Conservation (phyloP, 2,888 invertebrate genomes). For the Antitype chi region DNA sequence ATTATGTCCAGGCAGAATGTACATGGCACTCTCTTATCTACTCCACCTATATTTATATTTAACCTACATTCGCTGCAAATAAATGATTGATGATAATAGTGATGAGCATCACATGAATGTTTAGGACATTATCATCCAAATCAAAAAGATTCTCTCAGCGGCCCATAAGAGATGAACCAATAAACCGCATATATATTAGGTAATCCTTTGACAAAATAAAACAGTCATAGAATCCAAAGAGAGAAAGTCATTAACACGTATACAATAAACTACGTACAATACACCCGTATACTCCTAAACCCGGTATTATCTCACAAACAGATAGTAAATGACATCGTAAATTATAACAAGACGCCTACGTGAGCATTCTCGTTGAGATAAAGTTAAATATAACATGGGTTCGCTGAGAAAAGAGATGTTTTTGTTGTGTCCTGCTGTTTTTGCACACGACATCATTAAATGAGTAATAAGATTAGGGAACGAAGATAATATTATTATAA, state of each 20-base stretch:
- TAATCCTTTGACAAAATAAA: conserved; percentile 3
- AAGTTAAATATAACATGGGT: conserved; percentile 13
- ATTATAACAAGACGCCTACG: conserved; percentile 55
- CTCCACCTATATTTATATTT: too few relatives aligned
- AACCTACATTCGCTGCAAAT: too few relatives aligned
- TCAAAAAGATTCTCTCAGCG: neutral
- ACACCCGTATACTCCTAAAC: conserved; percentile 31
- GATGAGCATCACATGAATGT: too few relatives aligned
- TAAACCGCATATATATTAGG: neutral
- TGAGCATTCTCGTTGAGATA: conserved; percentile 41
- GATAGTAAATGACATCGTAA: conserved; percentile 57
- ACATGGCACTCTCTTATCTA: too few relatives aligned
- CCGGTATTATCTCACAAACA: conserved; percentile 48
- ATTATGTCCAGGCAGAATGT: too few relatives aligned
- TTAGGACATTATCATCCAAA: neutral
- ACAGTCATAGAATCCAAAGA: conserved; percentile 9
- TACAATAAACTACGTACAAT: conserved; percentile 35
- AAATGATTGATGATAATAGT: neutral
- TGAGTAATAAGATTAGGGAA: neutral
- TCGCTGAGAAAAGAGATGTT: neutral
- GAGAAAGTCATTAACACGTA: conserved; percentile 4
- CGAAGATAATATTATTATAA: neutral
- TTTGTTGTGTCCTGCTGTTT: neutral
- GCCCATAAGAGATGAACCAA: neutral
- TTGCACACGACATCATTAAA: conserved; percentile 4